These are phyloP conservation scores for Sarcophilus harrisii DNA, from an alignment of 2,797 vertebrate genomes.

Conservation along the genomic window DNA sequence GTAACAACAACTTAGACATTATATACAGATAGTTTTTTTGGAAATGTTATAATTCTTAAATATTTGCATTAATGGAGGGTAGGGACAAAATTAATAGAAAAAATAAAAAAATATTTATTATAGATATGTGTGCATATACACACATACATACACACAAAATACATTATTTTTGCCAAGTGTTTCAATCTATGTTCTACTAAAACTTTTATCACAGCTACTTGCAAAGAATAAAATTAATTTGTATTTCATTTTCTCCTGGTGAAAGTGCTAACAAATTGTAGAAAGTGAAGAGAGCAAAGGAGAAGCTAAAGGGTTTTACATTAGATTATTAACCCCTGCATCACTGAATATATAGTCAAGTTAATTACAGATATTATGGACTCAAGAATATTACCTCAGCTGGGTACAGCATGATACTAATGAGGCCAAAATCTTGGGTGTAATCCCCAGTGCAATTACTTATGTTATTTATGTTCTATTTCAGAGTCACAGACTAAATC, in stretches of 20 bases:
- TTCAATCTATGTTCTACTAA: slow-evolving; percentile 32
- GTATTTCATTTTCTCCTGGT: slow-evolving; percentile 20
- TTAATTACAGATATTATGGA: slow-evolving; percentile 10
- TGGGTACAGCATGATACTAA: neutral
- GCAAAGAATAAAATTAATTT: slow-evolving; percentile 38
- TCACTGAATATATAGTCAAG: neutral
- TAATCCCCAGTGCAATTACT: neutral
- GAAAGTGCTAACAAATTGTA: slow-evolving; percentile 15
- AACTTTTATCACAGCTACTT: slow-evolving; percentile 43
- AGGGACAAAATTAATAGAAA: neutral
- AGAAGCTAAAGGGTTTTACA: slow-evolving; percentile 7
- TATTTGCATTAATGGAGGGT: slow-evolving; percentile 1
- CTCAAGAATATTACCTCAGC: neutral
- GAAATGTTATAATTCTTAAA: slow-evolving; percentile 13
- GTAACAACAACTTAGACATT: slow-evolving; percentile 7
- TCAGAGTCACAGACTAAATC: slow-evolving; percentile 10
- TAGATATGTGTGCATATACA: neutral
- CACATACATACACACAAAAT: neutral
- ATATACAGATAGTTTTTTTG: slow-evolving; percentile 43
- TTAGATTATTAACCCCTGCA: slow-evolving; percentile 6
- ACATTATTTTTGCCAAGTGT: slow-evolving; percentile 4
- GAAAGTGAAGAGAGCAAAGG: neutral
- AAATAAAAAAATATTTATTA: slow-evolving; percentile 17
- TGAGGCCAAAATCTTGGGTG: neutral
- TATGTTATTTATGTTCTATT: neutral